Evolutionary conservation across 1,140 invertebrate genomes (phyloP).

Genomic region (Nasonia longicornis): DNA sequence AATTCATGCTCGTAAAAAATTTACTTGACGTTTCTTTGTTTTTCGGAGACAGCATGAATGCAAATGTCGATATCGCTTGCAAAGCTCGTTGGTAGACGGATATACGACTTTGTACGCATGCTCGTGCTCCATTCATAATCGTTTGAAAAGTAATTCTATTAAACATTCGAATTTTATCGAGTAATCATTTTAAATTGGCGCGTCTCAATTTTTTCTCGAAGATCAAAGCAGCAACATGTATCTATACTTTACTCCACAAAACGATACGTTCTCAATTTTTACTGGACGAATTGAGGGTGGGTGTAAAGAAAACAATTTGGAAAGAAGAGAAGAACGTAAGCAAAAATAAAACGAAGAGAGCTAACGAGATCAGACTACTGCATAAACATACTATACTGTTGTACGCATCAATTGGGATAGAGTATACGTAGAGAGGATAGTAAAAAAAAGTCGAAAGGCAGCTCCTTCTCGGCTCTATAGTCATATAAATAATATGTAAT

Average conservation of each 20-base stretch:
- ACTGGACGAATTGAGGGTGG: background rate
- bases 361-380: too few species aligned
- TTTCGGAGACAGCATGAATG: background rate
- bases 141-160: background rate
- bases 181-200: conserved; percentile 2
- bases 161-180: conserved; percentile 49
- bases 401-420: too few species aligned
- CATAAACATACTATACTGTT: too few species aligned
- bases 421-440: too few species aligned
- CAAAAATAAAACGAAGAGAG: background rate
- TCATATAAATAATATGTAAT: background rate
- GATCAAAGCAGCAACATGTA: background rate
- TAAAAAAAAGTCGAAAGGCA: background rate
- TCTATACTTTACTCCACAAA: background rate
- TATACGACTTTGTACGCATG: conserved; percentile 5
- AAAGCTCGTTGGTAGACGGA: background rate
- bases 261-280: background rate
- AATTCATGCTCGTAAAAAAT: background rate
- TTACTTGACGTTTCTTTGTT: background rate
- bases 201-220: background rate
- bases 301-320: background rate
- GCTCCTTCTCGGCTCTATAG: conserved; percentile 11
- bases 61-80: background rate
- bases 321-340: background rate
- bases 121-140: background rate